These are phyloP conservation scores for Diplolepis rosae DNA, from an alignment of 2,888 invertebrate genomes.

Conservation along the genomic window DNA sequence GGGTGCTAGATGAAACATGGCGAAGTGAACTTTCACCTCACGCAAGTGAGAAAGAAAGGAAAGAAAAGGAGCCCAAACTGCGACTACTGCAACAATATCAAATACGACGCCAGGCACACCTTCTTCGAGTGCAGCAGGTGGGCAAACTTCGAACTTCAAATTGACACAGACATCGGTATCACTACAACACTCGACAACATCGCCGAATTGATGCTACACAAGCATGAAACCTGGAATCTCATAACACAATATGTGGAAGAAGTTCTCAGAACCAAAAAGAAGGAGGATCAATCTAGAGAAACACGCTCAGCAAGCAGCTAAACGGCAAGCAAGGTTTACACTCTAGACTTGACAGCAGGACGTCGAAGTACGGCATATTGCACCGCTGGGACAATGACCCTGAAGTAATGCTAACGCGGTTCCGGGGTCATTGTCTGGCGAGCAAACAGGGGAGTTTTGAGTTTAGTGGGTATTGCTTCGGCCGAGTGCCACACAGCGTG, in stretches of 20 bases:
- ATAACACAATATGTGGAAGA: not conserved
- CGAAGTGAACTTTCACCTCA: conserved; percentile 26
- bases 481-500: too few species aligned
- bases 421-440: too few species aligned
- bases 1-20: conserved; percentile 45
- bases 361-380: too few species aligned
- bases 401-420: too few species aligned
- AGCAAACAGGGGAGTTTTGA: too few species aligned
- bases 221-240: not conserved
- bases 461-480: too few species aligned
- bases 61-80: not conserved
- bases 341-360: too few species aligned
- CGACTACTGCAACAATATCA: not conserved
- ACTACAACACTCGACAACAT: not conserved
- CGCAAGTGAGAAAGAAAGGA: not conserved
- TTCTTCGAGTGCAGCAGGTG: not conserved
- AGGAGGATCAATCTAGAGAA: not conserved
- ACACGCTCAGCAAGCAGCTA: too few species aligned
- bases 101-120: not conserved
- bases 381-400: too few species aligned
- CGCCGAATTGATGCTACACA: not conserved
- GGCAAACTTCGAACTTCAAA: not conserved
- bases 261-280: not conserved
- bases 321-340: too few species aligned
- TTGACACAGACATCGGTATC: not conserved